Evolutionary conservation across 2,797 vertebrate genomes (phyloP).

Genomic region (Pteropus rufus): DNA sequence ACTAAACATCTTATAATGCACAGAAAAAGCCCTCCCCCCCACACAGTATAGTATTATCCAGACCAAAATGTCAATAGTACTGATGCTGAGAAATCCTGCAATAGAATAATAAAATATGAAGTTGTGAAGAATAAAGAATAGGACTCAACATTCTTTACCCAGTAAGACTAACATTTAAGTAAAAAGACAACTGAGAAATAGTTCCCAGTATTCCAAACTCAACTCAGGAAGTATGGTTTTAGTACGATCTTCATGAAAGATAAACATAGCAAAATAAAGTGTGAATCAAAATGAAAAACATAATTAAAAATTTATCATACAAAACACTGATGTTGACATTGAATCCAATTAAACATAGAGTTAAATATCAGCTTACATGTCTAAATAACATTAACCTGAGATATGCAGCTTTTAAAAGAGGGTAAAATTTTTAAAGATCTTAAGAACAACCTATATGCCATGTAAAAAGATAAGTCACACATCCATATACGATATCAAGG

Average conservation of each 20-base stretch:
- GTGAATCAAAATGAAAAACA: neutral
- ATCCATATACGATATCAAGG: neutral
- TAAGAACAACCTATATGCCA: neutral
- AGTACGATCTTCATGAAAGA: neutral
- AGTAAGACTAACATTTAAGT: neutral
- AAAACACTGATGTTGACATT: neutral
- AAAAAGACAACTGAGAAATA: neutral
- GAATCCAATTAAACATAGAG: neutral
- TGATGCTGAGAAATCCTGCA: neutral
- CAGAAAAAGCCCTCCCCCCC: accelerated
- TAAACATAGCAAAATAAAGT: neutral
- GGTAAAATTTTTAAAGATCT: neutral
- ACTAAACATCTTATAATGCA: neutral
- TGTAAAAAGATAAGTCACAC: neutral
- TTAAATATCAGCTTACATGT: neutral
- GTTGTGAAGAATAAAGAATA: neutral
- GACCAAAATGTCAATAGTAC: neutral
- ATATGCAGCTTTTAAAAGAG: neutral
- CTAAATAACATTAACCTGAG: neutral
- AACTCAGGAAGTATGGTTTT: neutral
- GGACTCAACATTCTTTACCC: neutral
- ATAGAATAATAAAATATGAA: neutral
- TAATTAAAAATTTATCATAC: neutral
- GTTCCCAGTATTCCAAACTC: neutral
- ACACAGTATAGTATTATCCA: neutral